Evolutionary conservation across 2,113 vertebrate genomes (phyloP), one percentile per base, ranked within the genome.

Genomic region (Zingel zingel): DNA sequence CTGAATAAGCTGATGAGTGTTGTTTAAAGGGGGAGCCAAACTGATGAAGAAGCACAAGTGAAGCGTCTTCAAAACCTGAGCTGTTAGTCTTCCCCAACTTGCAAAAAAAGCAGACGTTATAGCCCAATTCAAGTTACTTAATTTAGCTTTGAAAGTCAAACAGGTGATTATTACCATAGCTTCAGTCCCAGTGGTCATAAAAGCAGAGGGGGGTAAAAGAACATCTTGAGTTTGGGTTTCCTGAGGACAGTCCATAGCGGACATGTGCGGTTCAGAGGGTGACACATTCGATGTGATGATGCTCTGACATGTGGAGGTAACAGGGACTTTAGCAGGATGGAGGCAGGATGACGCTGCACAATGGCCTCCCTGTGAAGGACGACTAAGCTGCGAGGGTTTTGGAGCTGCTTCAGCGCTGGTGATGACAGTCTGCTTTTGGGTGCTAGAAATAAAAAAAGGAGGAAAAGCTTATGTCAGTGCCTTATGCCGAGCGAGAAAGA

Each of bases 191-290:
- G 48, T 33, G 15, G 74, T 78, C 86, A 86, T 82, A 87, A 97
- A 97, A 77, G 94, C 94, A 19, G 95, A 93, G 2, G 95, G 95
- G 53, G 95, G 93, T 80, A 93, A 63, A 4, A 97, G 94, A 71
- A 94, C 54, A 2, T 93, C 93, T 62, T 85, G 77, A 51, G 25
- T 74, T 66, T 82, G 81, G 51, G 27, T 74, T 48, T 62, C 54
- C 6, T 66, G 63, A 62, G 45, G 9, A n/a, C 59, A 79, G 5
- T 64, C 85, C n/a, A 43, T 5, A 14, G 43, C 16, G 23, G 74
- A 74, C 2, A 6, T 19, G 4, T 21, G 51, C n/a, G 57, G 16
- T 19, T 75, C 51, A 77, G 53, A 68, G 19, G 39, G 68, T 25
- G 58, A 30, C 50, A 43, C 30, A 54, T 53, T 13, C 56, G 36